Conservation (phyloP, 2,113 vertebrate species). For the Callionymus lyra region DNA sequence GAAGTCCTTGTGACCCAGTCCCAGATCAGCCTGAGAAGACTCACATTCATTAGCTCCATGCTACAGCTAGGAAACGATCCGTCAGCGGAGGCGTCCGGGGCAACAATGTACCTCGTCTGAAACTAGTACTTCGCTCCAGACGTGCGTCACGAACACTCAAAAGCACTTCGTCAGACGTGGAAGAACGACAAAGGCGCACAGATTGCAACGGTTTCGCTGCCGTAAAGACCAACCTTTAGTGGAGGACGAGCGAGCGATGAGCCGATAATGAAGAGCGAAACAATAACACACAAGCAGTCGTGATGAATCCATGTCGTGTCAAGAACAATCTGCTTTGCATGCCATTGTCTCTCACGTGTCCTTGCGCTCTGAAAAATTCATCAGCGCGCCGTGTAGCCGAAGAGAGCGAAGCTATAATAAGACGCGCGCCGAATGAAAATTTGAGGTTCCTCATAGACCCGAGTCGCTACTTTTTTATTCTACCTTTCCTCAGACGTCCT, state of each 20-base stretch:
- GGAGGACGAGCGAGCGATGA: conserved; percentile 8
- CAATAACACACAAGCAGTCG: conserved; percentile 19
- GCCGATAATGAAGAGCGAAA: conserved; percentile 30
- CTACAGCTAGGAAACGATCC: no score
- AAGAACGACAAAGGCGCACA: conserved; percentile 8
- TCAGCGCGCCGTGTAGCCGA: conserved; percentile 14
- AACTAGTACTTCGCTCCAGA: no score
- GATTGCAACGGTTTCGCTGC: conserved; percentile 9
- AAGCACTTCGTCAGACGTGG: no score
- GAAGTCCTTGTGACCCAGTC: no score
- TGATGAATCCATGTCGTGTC: conserved; percentile 25
- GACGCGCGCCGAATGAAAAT: conserved; percentile 10
- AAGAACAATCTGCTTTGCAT: conserved; percentile 23
- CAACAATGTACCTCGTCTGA: no score
- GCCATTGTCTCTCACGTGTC: conserved; percentile 10
- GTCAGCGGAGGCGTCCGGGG: no score
- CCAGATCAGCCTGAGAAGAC: no score
- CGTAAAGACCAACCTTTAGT: conserved; percentile 12
- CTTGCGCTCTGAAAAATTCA: conserved; percentile 33
- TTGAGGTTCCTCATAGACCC: not conserved
- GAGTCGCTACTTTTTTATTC: not conserved
- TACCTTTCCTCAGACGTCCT: no score
- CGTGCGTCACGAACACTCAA: no score
- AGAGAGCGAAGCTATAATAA: conserved; percentile 5
- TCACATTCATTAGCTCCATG: no score